Conservation (phyloP, 2,888 invertebrate species). For the Suillia variegata region DNA sequence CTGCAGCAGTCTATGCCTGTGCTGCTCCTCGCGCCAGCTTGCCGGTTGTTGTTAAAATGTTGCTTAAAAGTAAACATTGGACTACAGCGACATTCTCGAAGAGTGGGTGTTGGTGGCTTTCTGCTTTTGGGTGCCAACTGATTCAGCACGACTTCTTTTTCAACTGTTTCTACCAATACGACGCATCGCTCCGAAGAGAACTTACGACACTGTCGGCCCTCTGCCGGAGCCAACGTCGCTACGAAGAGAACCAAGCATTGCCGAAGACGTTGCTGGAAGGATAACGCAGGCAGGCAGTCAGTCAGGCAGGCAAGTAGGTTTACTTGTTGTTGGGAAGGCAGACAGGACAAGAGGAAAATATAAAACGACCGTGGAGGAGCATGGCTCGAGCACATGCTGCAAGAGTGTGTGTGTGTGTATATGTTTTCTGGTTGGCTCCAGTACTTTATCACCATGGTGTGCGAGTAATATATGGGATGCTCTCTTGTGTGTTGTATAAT, state of each 20-base stretch:
- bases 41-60: conserved; percentile 21
- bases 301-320: not conserved
- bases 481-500: conserved; percentile 60
- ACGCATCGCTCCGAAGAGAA: not conserved
- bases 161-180: too few species aligned
- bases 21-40: not conserved
- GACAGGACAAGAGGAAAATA: too few species aligned
- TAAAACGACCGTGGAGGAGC: too few species aligned
- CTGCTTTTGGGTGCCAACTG: not conserved
- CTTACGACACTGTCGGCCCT: not conserved
- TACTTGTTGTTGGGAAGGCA: too few species aligned
- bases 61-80: conserved; percentile 19
- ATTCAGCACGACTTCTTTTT: not conserved
- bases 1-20: conserved; percentile 22
- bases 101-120: conserved; percentile 11
- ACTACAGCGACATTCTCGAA: conserved; percentile 6
- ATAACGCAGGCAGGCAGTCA: not conserved
- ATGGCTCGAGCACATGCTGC: not conserved
- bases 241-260: too few species aligned
- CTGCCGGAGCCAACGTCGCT: not conserved
- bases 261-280: not conserved
- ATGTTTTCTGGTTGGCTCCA: not conserved
- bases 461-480: conserved; percentile 40
- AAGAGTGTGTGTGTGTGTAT: not conserved
- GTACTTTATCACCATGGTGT: conserved; percentile 23